A percentile compares a stretch with the other conserved stretches of the same genome.
phyloP scores from a whole-genome alignment of 2,113 vertebrate species.

The Lichenostomus cassidix region DNA sequence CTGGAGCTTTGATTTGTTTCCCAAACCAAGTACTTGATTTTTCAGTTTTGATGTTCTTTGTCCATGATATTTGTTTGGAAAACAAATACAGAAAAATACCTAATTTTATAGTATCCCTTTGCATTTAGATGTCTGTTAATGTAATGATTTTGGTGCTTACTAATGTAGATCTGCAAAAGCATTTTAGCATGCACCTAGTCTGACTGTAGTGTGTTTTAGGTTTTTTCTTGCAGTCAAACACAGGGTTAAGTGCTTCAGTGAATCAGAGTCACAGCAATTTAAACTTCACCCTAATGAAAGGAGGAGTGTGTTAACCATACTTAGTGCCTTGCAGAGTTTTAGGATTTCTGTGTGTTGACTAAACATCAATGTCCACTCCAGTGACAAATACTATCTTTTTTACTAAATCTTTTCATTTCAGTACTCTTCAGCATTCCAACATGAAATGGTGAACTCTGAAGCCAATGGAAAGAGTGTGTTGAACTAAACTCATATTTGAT shows the following conservation, averaged over 20 bases:
- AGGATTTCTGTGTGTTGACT: background rate
- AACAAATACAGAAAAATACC: background rate
- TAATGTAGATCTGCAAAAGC: background rate
- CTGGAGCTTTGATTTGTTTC: background rate
- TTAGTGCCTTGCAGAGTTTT: background rate
- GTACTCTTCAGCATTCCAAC: background rate
- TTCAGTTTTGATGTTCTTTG: background rate
- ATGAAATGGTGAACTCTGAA: background rate
- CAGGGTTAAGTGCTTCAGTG: background rate
- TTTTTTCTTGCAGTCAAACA: background rate
- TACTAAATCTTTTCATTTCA: background rate
- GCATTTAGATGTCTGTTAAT: background rate
- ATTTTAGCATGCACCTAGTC: background rate
- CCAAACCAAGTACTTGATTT: background rate
- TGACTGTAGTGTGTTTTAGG: background rate
- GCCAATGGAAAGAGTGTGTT: background rate
- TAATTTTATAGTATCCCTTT: background rate
- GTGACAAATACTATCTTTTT: background rate
- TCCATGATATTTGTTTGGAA: background rate
- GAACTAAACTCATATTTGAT: background rate
- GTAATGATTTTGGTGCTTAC: background rate
- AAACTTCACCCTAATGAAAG: background rate
- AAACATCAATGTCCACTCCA: background rate
- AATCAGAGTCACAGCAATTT: background rate
- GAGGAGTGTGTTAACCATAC: background rate